phyloP scores from a whole-genome alignment of 2,113 vertebrate genomes.

The Physeter macrocephalus region DNA sequence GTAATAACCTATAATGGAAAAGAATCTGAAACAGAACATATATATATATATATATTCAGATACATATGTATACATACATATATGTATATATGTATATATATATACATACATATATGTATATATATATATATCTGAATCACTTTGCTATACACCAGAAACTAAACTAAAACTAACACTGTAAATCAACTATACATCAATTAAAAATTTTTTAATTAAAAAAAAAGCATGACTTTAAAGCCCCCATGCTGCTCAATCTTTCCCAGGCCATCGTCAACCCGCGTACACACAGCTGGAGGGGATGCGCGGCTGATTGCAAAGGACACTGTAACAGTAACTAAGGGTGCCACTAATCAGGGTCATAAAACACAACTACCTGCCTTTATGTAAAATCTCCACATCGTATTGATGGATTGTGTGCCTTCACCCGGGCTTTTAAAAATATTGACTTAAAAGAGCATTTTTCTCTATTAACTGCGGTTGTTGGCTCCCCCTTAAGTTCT shows the following conservation, averaged over 20 bases:
- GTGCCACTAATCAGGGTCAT: rapidly evolving
- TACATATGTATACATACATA: neutral
- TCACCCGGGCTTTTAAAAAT: neutral
- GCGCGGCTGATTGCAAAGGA: rapidly evolving
- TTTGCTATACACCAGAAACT: neutral
- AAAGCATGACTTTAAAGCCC: neutral
- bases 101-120: neutral
- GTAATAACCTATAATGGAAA: neutral
- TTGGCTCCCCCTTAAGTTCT: neutral
- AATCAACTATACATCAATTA: neutral
- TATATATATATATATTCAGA: neutral
- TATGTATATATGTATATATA: neutral
- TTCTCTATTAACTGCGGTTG: neutral
- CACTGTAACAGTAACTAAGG: neutral
- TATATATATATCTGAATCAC: neutral
- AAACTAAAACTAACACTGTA: neutral
- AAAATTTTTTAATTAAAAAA: neutral
- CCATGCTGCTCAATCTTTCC: rapidly evolving
- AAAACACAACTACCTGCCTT: neutral
- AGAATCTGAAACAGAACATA: neutral
- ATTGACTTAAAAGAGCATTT: neutral
- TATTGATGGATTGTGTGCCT: neutral
- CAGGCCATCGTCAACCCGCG: neutral
- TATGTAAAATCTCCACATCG: neutral
- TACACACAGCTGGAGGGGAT: neutral